Percentiles rank a stretch among this genome's conserved stretches.
Evolutionary conservation across 2,113 vertebrate species (phyloP).

Genomic region (Ageneiosus marmoratus): DNA sequence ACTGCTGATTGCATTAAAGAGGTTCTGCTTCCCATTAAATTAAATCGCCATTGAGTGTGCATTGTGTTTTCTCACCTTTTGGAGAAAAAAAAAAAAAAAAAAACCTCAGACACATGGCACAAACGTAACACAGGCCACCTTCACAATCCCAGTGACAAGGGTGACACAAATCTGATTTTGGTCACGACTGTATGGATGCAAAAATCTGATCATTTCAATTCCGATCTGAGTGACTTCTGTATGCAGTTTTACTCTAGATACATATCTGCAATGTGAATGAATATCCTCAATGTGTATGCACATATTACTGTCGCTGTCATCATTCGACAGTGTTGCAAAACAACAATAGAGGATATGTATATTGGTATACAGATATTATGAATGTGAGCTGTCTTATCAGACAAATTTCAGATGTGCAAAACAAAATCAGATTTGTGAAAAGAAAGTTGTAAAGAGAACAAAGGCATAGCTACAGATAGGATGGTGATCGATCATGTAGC

Average conservation of each 20-base stretch:
- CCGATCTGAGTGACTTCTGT: not conserved
- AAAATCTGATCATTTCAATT: not conserved
- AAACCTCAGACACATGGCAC: not conserved
- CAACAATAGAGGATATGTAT: not conserved
- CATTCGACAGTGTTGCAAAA: not conserved
- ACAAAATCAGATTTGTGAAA: not conserved
- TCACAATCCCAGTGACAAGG: not conserved
- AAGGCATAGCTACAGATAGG: not conserved
- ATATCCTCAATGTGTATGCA: not conserved
- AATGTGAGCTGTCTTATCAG: not conserved
- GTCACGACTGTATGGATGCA: not conserved
- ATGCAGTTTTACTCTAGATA: not conserved
- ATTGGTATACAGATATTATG: not conserved
- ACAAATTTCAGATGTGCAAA: not conserved
- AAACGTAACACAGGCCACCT: not conserved
- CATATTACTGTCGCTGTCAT: not conserved
- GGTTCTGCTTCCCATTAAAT: not conserved
- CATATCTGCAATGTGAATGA: not conserved
- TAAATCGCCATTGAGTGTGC: not conserved
- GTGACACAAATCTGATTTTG: not conserved
- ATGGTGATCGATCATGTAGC: not conserved
- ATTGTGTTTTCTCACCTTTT: not conserved
- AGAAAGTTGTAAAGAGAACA: not conserved
- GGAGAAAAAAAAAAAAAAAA: too few relatives aligned
- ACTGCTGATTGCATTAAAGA: not conserved